phyloP scores from a whole-genome alignment of 2,797 vertebrate species.

The Falco novaeseelandiae region DNA sequence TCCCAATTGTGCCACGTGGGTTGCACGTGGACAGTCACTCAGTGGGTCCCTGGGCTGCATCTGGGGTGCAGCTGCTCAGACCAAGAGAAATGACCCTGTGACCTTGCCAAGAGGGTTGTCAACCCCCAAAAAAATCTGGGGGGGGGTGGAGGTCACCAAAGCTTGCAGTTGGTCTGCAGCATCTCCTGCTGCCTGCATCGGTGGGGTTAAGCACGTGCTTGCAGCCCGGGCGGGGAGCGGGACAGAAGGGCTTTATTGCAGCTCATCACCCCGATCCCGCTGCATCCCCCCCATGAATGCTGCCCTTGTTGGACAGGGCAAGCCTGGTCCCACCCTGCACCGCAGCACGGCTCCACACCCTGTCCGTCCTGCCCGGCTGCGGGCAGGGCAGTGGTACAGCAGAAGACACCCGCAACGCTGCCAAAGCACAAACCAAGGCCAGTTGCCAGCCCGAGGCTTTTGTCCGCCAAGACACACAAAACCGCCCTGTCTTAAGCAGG shows the following conservation, averaged over 20 bases:
- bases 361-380: neutral
- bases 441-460: neutral
- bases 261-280: accelerated
- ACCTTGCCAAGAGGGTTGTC: neutral
- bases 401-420: neutral
- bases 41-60: neutral
- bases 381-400: neutral
- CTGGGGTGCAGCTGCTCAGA: neutral
- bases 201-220: neutral
- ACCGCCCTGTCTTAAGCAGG: neutral
- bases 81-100: neutral
- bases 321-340: neutral
- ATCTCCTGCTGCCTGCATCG: accelerated
- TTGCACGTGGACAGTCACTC: accelerated
- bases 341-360: neutral
- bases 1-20: neutral
- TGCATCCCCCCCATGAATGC: accelerated
- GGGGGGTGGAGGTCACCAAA: accelerated
- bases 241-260: constrained; percentile 43
- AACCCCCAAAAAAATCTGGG: accelerated
- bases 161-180: accelerated
- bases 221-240: accelerated
- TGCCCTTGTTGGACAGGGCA: neutral
- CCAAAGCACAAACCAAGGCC: neutral
- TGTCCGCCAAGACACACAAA: neutral